phyloP scores from a whole-genome alignment of 1,140 invertebrate genomes.

The Drosophila sechellia region DNA sequence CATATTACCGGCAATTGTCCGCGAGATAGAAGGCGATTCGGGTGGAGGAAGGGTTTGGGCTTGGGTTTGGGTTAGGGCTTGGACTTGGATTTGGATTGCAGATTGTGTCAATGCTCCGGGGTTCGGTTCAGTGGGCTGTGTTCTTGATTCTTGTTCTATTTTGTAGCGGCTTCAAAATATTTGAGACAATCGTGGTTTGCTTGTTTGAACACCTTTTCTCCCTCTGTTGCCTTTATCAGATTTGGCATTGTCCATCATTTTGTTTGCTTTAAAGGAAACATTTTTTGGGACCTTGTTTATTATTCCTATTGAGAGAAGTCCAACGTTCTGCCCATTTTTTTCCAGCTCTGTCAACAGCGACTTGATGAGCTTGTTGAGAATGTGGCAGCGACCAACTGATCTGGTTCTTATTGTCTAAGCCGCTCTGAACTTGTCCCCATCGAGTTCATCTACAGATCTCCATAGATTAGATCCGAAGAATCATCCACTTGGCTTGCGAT shows the following conservation, averaged over 20 bases:
- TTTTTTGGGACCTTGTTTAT: slow-evolving; percentile 61
- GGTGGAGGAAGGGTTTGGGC: slow-evolving; percentile 21
- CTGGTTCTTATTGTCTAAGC: slow-evolving; percentile 73
- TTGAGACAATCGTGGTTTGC: slow-evolving; percentile 82
- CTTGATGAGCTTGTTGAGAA: slow-evolving; percentile 76
- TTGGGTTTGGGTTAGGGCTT: slow-evolving; percentile 14
- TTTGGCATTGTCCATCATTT: slow-evolving; percentile 73
- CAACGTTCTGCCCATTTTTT: slow-evolving; percentile 27
- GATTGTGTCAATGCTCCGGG: slow-evolving; percentile 52
- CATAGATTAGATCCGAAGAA: slow-evolving; percentile 46
- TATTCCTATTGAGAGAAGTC: slow-evolving; percentile 73
- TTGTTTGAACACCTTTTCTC: slow-evolving; percentile 81
- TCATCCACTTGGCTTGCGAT: slow-evolving; percentile 49
- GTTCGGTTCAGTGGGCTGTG: slow-evolving; percentile 27
- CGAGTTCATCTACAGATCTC: slow-evolving; percentile 28
- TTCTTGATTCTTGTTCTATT: slow-evolving; percentile 71
- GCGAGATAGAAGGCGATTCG: slow-evolving; percentile 23
- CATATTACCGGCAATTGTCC: slow-evolving; percentile 80
- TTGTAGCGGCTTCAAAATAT: slow-evolving; percentile 78
- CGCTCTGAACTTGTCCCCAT: slow-evolving; percentile 22
- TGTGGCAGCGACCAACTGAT: slow-evolving; percentile 50
- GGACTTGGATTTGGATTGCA: slow-evolving; percentile 3
- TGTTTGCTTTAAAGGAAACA: slow-evolving; percentile 79
- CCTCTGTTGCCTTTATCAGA: slow-evolving; percentile 70
- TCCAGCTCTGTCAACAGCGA: slow-evolving; percentile 62